These are phyloP conservation scores for Virgularia gustaviana DNA, from an alignment of 92 coral and sea anemone genomes.

Conservation along the genomic window DNA sequence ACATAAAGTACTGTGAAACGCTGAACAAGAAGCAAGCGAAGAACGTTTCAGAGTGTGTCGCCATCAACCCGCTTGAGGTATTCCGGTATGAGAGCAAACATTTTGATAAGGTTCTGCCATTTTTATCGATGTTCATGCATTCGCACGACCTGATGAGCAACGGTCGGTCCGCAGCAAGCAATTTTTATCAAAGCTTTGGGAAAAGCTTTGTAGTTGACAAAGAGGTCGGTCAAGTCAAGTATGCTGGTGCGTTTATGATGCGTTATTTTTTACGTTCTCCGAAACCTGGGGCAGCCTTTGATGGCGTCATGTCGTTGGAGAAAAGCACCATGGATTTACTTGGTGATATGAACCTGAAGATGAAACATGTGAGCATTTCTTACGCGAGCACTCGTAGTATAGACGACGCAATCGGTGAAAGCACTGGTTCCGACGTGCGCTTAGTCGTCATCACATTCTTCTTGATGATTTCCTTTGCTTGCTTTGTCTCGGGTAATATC, in stretches of 20 bases:
- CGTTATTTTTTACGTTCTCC: conserved; percentile 31
- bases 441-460: conserved; percentile 66
- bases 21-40: conserved; percentile 7
- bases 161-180: not conserved
- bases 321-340: not conserved
- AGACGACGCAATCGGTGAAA: conserved; percentile 77
- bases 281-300: not conserved
- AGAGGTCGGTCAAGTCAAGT: not conserved
- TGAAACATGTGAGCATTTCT: conserved; percentile 40
- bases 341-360: not conserved
- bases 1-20: conserved; percentile 7
- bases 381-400: conserved; percentile 64
- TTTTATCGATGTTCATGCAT: not conserved
- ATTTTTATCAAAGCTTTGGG: conserved; percentile 25
- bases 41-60: conserved; percentile 26
- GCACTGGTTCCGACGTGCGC: conserved; percentile 68
- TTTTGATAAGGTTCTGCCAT: not conserved
- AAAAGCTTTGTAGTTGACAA: not conserved
- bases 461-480: conserved; percentile 74
- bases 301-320: conserved; percentile 15
- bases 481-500: conserved; percentile 67
- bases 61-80: conserved; percentile 17
- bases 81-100: not conserved
- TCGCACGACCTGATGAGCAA: not conserved
- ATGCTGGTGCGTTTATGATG: conserved; percentile 33